A percentile compares a stretch with the other conserved stretches of the same genome.
These are phyloP conservation scores for Etheostoma cragini DNA, from an alignment of 2,113 vertebrate genomes.

Conservation along the genomic window DNA sequence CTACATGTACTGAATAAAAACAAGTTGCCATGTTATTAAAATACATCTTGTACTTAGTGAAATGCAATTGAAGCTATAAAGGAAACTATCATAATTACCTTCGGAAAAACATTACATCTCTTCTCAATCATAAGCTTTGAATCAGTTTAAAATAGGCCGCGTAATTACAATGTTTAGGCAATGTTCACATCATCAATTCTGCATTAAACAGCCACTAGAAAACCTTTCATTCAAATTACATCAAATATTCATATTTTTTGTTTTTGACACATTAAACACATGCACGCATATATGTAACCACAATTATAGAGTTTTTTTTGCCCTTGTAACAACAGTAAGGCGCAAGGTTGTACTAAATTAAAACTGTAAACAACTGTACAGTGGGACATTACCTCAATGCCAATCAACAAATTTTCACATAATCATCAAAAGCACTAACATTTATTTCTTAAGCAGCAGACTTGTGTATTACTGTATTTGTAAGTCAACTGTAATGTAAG, in stretches of 20 bases:
- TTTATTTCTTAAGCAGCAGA: constrained; percentile 5
- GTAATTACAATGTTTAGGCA: background rate
- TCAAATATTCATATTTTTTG: background rate
- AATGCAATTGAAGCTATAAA: background rate
- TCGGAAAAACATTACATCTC: background rate
- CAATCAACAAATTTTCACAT: background rate
- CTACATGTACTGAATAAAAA: background rate
- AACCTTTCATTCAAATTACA: background rate
- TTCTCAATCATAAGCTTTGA: background rate
- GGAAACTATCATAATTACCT: background rate
- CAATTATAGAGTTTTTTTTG: background rate
- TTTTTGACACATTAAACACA: background rate
- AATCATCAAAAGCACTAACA: background rate
- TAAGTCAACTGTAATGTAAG: background rate
- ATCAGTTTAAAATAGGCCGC: background rate
- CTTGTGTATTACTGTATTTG: too few relatives aligned
- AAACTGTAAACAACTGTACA: background rate
- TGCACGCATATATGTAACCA: background rate
- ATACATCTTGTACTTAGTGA: background rate
- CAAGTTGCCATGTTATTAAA: background rate
- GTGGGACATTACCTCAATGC: background rate
- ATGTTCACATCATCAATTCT: background rate
- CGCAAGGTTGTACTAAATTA: background rate
- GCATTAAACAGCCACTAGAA: background rate
- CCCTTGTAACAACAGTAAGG: background rate